phyloP scores from a whole-genome alignment of 2,797 vertebrate genomes.

The Peromyscus nudipes region DNA sequence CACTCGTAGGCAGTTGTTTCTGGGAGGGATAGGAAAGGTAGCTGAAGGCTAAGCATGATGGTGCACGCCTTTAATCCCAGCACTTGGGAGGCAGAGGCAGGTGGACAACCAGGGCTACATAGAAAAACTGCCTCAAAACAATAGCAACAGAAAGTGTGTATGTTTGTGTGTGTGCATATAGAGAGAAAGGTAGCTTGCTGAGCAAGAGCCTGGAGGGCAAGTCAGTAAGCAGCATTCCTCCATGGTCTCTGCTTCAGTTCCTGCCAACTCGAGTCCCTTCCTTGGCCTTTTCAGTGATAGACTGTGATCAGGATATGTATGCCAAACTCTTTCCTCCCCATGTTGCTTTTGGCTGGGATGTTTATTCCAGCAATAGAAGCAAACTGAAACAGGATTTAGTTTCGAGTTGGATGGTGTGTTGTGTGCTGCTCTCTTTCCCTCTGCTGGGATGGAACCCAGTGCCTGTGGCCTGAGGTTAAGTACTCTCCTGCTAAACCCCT shows the following conservation, averaged over 20 bases:
- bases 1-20: neutral
- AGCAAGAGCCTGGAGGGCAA: neutral
- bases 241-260: neutral
- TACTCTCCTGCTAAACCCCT: too few species aligned
- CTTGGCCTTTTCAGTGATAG: neutral
- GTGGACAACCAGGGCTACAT: neutral
- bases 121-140: neutral
- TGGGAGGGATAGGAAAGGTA: neutral
- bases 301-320: neutral
- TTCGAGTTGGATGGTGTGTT: neutral
- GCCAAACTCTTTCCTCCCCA: neutral
- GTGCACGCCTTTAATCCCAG: neutral
- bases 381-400: neutral
- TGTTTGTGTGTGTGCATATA: fast-evolving
- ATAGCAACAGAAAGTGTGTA: too few species aligned
- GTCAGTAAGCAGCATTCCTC: neutral
- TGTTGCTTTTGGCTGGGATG: neutral
- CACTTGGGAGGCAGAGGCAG: neutral
- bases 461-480: neutral
- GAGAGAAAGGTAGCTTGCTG: neutral
- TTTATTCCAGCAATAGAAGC: neutral
- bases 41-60: neutral
- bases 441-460: neutral
- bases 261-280: neutral
- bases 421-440: neutral